Conservation (phyloP, 2,113 vertebrate species). For the Pungitius pungitius region DNA sequence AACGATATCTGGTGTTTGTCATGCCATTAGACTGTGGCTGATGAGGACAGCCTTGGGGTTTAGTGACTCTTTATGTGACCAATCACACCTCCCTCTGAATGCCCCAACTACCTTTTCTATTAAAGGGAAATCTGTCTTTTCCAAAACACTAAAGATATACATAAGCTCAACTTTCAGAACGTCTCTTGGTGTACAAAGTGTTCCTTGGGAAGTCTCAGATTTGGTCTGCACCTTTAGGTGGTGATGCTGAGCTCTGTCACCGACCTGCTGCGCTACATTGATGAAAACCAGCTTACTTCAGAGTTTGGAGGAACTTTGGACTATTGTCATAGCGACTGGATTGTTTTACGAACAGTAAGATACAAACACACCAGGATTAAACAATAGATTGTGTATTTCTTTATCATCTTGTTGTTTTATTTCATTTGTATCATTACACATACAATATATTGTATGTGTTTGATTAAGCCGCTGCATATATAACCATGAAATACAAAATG, state of each 20-base stretch:
- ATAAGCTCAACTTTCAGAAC: background rate
- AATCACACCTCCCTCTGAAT: background rate
- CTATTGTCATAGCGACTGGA: slow-evolving; percentile 96
- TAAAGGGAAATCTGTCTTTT: background rate
- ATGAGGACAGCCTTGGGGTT: background rate
- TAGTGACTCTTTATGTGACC: background rate
- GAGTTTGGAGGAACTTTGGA: slow-evolving; percentile 97
- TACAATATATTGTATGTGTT: background rate
- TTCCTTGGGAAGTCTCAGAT: slow-evolving; percentile 32
- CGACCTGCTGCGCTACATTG: slow-evolving; percentile 92
- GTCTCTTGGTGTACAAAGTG: background rate
- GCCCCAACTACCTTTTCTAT: background rate
- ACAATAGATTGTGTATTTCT: background rate
- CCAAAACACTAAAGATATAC: background rate
- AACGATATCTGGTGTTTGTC: background rate
- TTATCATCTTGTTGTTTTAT: background rate
- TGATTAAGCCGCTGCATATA: background rate
- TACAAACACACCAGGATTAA: background rate
- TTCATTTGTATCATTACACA: background rate
- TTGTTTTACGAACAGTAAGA: slow-evolving; percentile 92
- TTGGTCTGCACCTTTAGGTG: slow-evolving; percentile 81
- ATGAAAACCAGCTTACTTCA: slow-evolving; percentile 92
- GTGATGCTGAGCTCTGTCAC: slow-evolving; percentile 98
- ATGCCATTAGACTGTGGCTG: background rate
- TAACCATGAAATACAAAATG: background rate